Conservation (phyloP, 2,113 vertebrate species). For the Caloenas nicobarica region DNA sequence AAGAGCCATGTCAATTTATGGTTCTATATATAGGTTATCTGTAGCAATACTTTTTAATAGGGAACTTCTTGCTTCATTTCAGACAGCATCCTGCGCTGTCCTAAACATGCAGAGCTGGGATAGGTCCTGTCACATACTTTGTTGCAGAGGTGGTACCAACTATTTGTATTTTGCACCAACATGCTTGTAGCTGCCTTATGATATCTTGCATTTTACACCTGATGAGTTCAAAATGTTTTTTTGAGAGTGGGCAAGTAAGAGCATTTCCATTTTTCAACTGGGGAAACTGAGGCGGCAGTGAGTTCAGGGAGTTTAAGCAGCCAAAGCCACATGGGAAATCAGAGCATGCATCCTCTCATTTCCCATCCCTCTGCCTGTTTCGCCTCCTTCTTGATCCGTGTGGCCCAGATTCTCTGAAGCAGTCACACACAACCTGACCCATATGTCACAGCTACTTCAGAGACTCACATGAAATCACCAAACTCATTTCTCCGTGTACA, state of each 20-base stretch:
- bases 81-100: not conserved
- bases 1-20: conserved; percentile 39
- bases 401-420: not conserved
- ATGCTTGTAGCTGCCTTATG: not conserved
- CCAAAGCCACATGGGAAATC: not conserved
- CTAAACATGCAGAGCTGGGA: not conserved
- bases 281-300: not conserved
- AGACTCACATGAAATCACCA: not conserved
- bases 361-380: not conserved
- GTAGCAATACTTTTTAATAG: conserved; percentile 53
- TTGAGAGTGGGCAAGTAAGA: not conserved
- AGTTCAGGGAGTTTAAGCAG: not conserved
- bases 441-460: not conserved
- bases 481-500: not conserved
- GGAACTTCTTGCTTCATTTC: conserved; percentile 23
- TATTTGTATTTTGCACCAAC: not conserved
- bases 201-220: not conserved
- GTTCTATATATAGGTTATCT: conserved; percentile 61
- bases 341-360: not conserved
- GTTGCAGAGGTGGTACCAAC: not conserved
- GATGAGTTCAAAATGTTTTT: not conserved
- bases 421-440: not conserved
- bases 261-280: not conserved
- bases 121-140: not conserved
- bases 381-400: not conserved